A percentile compares a stretch with the other conserved stretches of the same genome.
Evolutionary conservation across 2,797 vertebrate genomes (phyloP).

Genomic region (Thaleichthys pacificus): DNA sequence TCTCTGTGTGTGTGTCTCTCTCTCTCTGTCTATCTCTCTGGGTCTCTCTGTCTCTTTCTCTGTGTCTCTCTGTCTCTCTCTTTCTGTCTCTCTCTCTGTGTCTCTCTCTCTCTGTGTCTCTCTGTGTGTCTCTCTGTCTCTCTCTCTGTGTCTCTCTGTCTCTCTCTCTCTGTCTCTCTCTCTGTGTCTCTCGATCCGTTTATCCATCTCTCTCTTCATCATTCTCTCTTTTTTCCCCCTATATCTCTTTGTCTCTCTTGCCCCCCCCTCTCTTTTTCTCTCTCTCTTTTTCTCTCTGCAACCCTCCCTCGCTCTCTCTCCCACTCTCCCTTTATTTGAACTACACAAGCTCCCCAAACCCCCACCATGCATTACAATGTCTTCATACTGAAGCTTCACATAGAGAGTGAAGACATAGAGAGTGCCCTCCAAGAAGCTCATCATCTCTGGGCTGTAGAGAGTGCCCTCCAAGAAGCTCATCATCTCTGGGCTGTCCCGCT

Average conservation of each 20-base stretch:
- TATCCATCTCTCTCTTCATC: neutral
- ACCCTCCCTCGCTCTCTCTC: neutral
- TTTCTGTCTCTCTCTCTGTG: neutral
- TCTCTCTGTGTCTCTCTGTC: neutral
- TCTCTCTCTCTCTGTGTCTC: neutral
- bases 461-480: conserved; percentile 38
- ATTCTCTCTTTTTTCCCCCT: no score
- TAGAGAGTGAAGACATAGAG: no score
- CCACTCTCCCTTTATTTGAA: neutral
- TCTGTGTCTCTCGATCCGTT: neutral
- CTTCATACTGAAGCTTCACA: conserved; percentile 36
- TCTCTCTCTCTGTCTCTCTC: neutral
- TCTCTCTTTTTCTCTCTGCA: no score
- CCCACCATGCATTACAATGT: conserved; percentile 21
- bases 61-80: neutral
- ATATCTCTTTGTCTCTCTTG: no score
- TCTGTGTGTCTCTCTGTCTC: neutral
- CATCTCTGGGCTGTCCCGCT: conserved; percentile 13
- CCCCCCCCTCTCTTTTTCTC: no score
- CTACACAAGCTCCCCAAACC: neutral
- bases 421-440: conserved; percentile 34
- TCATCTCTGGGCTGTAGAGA: conserved; percentile 16
- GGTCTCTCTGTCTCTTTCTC: no score
- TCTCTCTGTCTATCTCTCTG: neutral
- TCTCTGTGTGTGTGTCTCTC: neutral